Base-by-base conservation (phyloP, 2,888 invertebrate genomes). In the Diploptera punctata region DNA sequence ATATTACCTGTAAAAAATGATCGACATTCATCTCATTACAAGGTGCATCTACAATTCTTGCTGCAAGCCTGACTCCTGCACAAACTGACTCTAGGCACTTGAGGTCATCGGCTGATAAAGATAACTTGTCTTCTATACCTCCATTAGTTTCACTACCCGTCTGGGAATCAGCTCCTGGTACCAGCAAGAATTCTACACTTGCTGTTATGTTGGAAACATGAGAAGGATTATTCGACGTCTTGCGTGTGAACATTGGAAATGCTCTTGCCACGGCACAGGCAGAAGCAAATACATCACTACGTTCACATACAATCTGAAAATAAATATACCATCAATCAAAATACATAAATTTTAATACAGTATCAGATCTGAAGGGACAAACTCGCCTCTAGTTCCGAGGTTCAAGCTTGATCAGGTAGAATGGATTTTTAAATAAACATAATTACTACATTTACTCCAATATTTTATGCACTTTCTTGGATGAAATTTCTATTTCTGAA, bases 1-100 rank as follows among this genome's bases (percentile, higher is more conserved):
- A n/a, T n/a, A n/a, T n/a, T n/a, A 92, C 93, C 83, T 92, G 86
- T 43, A 95, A 84, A 79, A 96, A 94, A 75, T 88, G 86, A 80
- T 92, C 89, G 0, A 94, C 93, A 79, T 92, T 90, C 93, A 96
- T 93, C 77, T 93, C 89, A 79, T 91, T 93, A 80, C 94, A 92
- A 0, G 97, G 96, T 16, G 89, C 91, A 82, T 97, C 97, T 0
- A 95, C 93, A 77, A 96, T 92, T 77, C 89, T 87, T 0, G 94
- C 94, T 0, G 94, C 89, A 29, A 93, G 84, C 4, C 94, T 86
- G 16, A 95, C 88, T 1, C 88, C 89, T 75, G 86, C 85, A 0
- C 89, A 87, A 0, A 89, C 86, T 65, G 87, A 84, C 70, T 89
- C 87, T 24, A 93, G 79, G 0, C 86, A 84, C 33, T 80, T 76